Conservation (phyloP, 2,113 vertebrate genomes). For the Rhinoderma darwinii region DNA sequence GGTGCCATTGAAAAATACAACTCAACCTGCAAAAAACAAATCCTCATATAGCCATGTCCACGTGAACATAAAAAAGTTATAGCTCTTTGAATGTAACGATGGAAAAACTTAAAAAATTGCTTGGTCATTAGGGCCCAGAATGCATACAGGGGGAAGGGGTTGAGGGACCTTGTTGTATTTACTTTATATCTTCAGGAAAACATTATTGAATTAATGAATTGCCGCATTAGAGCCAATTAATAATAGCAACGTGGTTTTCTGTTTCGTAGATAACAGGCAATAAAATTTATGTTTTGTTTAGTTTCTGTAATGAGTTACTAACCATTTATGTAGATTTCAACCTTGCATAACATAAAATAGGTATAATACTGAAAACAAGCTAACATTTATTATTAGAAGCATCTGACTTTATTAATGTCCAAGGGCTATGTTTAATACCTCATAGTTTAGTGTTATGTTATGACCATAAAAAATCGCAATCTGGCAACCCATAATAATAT, state of each 20-base stretch:
- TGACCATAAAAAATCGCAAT: not conserved
- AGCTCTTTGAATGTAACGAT: too few relatives aligned
- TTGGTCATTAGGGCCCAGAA: too few relatives aligned
- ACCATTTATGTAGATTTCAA: constrained; percentile 21
- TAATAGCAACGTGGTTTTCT: not conserved
- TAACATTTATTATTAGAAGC: not conserved
- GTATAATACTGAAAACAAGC: not conserved
- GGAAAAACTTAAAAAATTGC: too few relatives aligned
- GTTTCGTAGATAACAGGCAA: not conserved
- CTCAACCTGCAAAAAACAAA: too few relatives aligned
- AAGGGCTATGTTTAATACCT: constrained; percentile 12
- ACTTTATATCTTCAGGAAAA: not conserved
- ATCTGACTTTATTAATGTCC: not conserved
- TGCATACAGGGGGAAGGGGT: too few relatives aligned
- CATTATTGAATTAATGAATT: constrained; percentile 2
- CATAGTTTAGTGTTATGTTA: not conserved
- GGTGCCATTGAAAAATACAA: too few relatives aligned
- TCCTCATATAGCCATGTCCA: too few relatives aligned
- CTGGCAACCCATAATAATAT: not conserved
- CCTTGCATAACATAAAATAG: not conserved
- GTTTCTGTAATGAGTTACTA: not conserved
- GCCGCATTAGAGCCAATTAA: not conserved
- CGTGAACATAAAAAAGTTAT: too few relatives aligned
- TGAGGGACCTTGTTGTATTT: not conserved
- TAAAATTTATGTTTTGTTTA: constrained; percentile 13